Percentiles rank a stretch among this genome's conserved stretches.
Evolutionary conservation across 2,797 vertebrate species (phyloP).

Genomic region (Sciurus carolinensis): DNA sequence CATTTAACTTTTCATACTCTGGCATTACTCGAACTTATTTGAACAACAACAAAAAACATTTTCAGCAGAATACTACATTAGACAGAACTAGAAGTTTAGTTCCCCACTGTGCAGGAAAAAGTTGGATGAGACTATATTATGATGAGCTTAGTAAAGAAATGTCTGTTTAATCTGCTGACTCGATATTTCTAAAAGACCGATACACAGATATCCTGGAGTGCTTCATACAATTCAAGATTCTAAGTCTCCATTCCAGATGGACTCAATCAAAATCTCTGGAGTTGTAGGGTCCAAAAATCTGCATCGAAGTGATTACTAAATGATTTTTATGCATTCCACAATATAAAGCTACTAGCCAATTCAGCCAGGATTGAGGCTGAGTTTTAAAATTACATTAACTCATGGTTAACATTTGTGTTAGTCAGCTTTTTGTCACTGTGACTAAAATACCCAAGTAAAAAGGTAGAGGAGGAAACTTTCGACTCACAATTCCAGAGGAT

Average conservation of each 20-base stretch:
- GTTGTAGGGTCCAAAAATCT: not conserved
- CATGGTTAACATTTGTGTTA: not conserved
- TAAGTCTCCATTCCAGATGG: not conserved
- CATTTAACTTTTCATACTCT: constrained; percentile 4
- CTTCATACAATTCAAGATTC: constrained; percentile 24
- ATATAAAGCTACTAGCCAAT: not conserved
- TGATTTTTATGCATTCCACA: not conserved
- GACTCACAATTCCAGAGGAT: too few species aligned
- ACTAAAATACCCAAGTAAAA: too few species aligned
- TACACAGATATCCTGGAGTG: not conserved
- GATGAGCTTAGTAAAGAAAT: constrained; percentile 25
- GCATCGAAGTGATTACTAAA: not conserved
- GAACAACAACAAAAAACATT: constrained; percentile 15
- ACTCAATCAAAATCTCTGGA: constrained; percentile 1
- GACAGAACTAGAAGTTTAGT: not conserved
- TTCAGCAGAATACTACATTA: not conserved
- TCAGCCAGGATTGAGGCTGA: accelerated
- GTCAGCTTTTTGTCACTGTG: too few species aligned
- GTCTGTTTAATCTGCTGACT: constrained; percentile 57
- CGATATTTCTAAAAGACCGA: not conserved
- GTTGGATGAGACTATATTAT: not conserved
- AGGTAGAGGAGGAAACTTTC: too few species aligned
- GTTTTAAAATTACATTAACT: not conserved
- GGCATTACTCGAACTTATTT: constrained; percentile 41
- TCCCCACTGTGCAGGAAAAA: not conserved